Percentiles rank a stretch among this genome's conserved stretches.
Conservation (phyloP, 2,888 invertebrate genomes). For the Hetaerina titia region DNA sequence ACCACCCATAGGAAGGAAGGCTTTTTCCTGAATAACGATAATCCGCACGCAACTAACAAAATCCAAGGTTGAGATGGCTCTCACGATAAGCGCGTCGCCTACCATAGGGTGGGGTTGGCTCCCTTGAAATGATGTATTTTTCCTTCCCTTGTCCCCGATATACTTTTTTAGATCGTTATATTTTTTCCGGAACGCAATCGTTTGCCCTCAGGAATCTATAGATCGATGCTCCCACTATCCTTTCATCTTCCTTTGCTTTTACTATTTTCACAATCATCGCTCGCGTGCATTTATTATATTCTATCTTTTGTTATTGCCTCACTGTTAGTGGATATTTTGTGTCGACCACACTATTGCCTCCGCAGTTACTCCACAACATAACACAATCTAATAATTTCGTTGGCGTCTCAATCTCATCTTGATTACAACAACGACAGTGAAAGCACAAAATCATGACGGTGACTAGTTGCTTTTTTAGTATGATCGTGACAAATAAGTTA, state of each 20-base stretch:
- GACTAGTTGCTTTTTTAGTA: no score
- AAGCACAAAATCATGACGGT: no score
- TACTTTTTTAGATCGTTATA: neutral
- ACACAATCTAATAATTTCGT: no score
- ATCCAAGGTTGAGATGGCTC: neutral
- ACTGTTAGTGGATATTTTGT: no score
- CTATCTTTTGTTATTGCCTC: no score
- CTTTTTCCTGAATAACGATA: neutral
- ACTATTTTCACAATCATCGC: no score
- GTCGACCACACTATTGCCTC: no score
- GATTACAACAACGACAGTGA: no score
- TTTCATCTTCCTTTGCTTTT: neutral
- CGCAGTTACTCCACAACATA: no score
- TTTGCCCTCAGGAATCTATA: neutral
- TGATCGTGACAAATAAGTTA: no score
- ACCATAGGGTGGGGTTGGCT: neutral
- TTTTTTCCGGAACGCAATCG: neutral
- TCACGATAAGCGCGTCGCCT: neutral
- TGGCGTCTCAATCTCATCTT: no score
- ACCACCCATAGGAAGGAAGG: neutral
- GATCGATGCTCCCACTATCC: neutral
- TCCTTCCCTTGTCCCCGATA: neutral
- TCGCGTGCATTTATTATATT: no score
- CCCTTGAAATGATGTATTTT: neutral
- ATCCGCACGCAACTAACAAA: slow-evolving; percentile 20